A percentile compares a stretch with the other conserved stretches of the same genome.
Evolutionary conservation across 2,888 invertebrate species (phyloP).

Genomic region (Frankliniella intonsa): DNA sequence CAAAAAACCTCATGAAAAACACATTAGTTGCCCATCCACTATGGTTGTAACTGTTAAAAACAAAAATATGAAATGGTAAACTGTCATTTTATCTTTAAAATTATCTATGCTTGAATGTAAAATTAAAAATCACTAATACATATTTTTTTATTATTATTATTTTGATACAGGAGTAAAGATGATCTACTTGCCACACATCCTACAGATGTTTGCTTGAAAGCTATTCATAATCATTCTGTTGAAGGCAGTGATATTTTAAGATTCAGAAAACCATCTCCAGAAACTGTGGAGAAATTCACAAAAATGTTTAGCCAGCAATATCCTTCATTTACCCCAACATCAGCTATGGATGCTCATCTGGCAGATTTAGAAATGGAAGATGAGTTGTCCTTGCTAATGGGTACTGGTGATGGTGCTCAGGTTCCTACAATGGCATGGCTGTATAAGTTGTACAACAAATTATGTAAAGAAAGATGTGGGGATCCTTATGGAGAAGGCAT

Average conservation of each 20-base stretch:
- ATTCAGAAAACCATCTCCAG: background rate
- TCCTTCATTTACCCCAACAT: background rate
- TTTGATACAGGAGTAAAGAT: background rate
- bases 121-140: no score
- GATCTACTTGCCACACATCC: background rate
- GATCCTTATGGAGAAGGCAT: background rate
- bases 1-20: background rate
- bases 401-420: slow-evolving; percentile 24
- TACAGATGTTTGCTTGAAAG: background rate
- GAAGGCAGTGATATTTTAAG: background rate
- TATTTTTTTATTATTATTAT: background rate
- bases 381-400: background rate
- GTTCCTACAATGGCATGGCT: slow-evolving; percentile 33
- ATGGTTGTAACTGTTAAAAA: background rate
- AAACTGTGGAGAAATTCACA: background rate
- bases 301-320: background rate
- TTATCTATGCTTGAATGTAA: no score
- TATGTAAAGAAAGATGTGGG: slow-evolving; percentile 20
- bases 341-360: background rate
- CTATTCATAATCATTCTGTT: background rate
- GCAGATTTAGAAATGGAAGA: background rate
- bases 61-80: background rate
- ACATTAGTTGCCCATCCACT: background rate
- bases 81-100: no score
- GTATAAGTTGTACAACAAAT: slow-evolving; percentile 29